Evolutionary conservation across 2,888 invertebrate species (phyloP).

Genomic region (Falcaria lacertinaria): DNA sequence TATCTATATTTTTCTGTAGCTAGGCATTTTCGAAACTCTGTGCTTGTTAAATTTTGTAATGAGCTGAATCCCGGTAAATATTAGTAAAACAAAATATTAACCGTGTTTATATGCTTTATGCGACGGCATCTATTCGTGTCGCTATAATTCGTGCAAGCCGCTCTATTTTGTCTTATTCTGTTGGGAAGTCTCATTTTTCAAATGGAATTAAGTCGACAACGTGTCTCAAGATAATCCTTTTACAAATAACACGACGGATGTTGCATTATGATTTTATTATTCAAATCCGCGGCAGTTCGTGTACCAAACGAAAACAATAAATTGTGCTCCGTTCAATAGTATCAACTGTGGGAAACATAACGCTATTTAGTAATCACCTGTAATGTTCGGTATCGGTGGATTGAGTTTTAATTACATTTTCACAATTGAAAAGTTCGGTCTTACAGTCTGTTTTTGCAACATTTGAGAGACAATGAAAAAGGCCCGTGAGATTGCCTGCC

Average conservation of each 20-base stretch:
- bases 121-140: slow-evolving; percentile 40
- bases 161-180: slow-evolving; percentile 30
- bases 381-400: slow-evolving; percentile 14
- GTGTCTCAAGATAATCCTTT: slow-evolving; percentile 33
- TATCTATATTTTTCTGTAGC: slow-evolving; percentile 24
- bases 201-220: slow-evolving; percentile 37
- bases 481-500: slow-evolving; percentile 48
- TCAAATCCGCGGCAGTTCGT: slow-evolving; percentile 10
- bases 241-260: slow-evolving; percentile 37
- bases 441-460: slow-evolving; percentile 49
- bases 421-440: slow-evolving; percentile 35
- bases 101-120: slow-evolving; percentile 47
- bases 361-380: slow-evolving; percentile 4
- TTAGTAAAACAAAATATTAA: slow-evolving; percentile 35
- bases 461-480: slow-evolving; percentile 49
- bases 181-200: slow-evolving; percentile 45
- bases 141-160: slow-evolving; percentile 31
- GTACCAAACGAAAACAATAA: background rate
- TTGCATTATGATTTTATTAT: slow-evolving; percentile 14
- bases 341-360: slow-evolving; percentile 5
- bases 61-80: slow-evolving; percentile 40
- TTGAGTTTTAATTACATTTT: slow-evolving; percentile 35
- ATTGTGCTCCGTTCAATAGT: slow-evolving; percentile 9
- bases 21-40: slow-evolving; percentile 19
- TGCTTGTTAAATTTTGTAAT: slow-evolving; percentile 46